phyloP scores from a whole-genome alignment of 2,888 invertebrate genomes.

The Gastracanthus pulcherrimus region DNA sequence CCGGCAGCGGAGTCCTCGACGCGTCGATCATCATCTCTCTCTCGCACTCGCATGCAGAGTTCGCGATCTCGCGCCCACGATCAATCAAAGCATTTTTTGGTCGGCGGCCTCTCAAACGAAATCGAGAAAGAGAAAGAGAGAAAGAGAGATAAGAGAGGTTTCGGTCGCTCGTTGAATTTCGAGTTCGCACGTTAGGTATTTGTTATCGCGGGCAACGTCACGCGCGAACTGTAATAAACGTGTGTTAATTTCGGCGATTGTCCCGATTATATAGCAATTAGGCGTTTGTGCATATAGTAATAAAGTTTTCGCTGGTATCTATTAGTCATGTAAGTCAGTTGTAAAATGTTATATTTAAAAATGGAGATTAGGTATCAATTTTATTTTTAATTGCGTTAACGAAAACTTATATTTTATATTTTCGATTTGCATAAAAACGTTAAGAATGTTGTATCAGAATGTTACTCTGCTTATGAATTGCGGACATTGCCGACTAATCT shows the following conservation, averaged over 20 bases:
- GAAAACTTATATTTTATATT: too few relatives aligned
- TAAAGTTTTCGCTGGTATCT: neutral
- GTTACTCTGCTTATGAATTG: too few relatives aligned
- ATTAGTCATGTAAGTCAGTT: too few relatives aligned
- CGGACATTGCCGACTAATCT: too few relatives aligned
- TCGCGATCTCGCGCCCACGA: neutral
- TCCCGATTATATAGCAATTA: neutral
- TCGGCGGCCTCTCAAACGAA: neutral
- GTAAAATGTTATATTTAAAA: too few relatives aligned
- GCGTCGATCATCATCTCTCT: neutral
- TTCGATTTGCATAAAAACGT: too few relatives aligned
- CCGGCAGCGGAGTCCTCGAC: neutral
- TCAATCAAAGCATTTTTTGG: slow-evolving; percentile 1
- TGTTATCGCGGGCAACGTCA: too few relatives aligned
- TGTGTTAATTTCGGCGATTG: neutral
- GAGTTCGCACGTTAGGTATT: too few relatives aligned
- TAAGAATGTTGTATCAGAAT: too few relatives aligned
- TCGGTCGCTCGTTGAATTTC: neutral
- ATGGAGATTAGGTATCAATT: too few relatives aligned
- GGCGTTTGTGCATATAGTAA: neutral
- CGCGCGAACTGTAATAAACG: neutral
- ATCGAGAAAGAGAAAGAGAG: neutral
- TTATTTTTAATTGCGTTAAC: too few relatives aligned
- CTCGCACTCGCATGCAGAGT: neutral
- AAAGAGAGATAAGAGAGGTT: neutral